Percentiles rank a stretch among this genome's conserved stretches.
Conservation (phyloP, 2,888 invertebrate genomes). For the Drosophila algonquin region DNA sequence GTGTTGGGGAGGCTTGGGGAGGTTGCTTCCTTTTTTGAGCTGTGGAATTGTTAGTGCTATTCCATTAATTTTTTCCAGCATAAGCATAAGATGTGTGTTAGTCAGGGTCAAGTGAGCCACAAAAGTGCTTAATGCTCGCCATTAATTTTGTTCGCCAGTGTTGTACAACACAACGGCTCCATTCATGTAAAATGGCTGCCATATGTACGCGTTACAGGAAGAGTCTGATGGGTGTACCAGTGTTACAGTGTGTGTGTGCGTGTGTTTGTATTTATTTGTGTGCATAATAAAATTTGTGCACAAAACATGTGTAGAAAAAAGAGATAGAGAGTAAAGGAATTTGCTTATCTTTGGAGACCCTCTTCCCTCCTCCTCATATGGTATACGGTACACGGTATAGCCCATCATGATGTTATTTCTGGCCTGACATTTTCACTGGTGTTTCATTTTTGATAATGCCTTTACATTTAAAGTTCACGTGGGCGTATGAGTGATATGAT, state of each 20-base stretch:
- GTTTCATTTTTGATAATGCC: slow-evolving; percentile 77
- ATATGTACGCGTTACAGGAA: slow-evolving; percentile 56
- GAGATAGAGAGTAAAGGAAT: slow-evolving; percentile 66
- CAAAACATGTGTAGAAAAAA: slow-evolving; percentile 67
- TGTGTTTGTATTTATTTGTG: slow-evolving; percentile 55
- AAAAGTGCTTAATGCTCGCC: slow-evolving; percentile 18
- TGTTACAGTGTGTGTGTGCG: slow-evolving; percentile 14
- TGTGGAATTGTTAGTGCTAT: not conserved
- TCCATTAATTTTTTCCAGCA: not conserved
- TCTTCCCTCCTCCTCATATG: not conserved
- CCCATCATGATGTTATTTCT: slow-evolving; percentile 56
- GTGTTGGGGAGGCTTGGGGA: not conserved
- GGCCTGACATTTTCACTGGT: slow-evolving; percentile 75
- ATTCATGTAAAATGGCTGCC: slow-evolving; percentile 56
- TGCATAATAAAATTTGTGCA: slow-evolving; percentile 74
- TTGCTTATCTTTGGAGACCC: slow-evolving; percentile 68
- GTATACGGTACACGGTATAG: slow-evolving; percentile 8
- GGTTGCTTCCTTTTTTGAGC: not conserved
- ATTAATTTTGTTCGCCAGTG: slow-evolving; percentile 54
- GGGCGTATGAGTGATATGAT: slow-evolving; percentile 74
- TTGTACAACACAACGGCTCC: slow-evolving; percentile 20
- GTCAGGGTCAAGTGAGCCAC: slow-evolving; percentile 15
- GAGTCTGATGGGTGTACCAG: not conserved
- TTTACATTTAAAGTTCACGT: slow-evolving; percentile 50
- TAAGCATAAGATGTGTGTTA: not conserved